A percentile compares a stretch with the other conserved stretches of the same genome.
These are phyloP conservation scores for Mormyrus proboscirostris DNA, from an alignment of 2,797 vertebrate genomes.

Conservation along the genomic window DNA sequence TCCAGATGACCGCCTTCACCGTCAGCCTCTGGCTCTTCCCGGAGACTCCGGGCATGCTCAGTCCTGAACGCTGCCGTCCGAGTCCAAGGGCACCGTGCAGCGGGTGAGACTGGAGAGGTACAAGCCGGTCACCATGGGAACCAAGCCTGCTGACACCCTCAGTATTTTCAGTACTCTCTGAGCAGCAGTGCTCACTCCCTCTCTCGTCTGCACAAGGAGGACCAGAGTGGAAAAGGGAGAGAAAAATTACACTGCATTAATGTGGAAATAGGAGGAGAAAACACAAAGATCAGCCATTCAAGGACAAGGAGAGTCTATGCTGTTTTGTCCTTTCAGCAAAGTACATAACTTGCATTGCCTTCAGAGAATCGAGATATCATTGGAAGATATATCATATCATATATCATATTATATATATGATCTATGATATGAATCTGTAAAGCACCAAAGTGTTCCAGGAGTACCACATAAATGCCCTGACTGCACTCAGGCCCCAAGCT, in stretches of 20 bases:
- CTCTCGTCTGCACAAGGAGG: conserved; percentile 44
- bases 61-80: background rate
- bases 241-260: background rate
- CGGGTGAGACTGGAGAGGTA: conserved; percentile 46
- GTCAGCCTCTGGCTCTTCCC: background rate
- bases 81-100: background rate
- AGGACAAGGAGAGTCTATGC: background rate
- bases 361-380: background rate
- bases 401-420: no score
- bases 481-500: background rate
- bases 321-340: background rate
- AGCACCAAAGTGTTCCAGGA: background rate
- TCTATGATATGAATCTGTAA: background rate
- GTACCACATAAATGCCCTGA: background rate
- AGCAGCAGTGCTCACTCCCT: conserved; percentile 41
- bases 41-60: background rate
- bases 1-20: background rate
- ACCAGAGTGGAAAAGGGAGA: background rate
- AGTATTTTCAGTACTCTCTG: conserved; percentile 58
- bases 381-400: background rate
- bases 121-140: conserved; percentile 55
- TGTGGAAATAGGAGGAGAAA: background rate
- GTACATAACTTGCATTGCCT: background rate
- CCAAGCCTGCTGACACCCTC: conserved; percentile 52
- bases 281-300: background rate